phyloP scores from a whole-genome alignment of 1,140 invertebrate species.

The Rhagoletis pomonella region DNA sequence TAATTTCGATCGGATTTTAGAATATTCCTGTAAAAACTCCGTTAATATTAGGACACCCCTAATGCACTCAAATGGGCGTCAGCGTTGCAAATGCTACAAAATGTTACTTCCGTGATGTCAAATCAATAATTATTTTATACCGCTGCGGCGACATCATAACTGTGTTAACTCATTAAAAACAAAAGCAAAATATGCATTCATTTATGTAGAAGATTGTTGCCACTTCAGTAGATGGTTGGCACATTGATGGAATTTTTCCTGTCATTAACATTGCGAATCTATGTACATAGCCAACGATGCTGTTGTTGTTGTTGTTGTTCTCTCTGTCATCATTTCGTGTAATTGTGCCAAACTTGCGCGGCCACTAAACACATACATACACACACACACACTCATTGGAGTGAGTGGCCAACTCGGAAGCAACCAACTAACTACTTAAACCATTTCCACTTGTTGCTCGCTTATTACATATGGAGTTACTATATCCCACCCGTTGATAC shows the following conservation, averaged over 20 bases:
- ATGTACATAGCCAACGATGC: not conserved
- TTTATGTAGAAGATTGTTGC: not conserved
- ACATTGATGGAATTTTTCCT: slow-evolving; percentile 13
- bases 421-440: slow-evolving; percentile 8
- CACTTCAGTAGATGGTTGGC: not conserved
- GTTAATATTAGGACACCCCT: not conserved
- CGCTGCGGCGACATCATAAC: not conserved
- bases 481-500: too few relatives aligned
- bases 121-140: slow-evolving; percentile 1
- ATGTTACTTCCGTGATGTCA: not conserved
- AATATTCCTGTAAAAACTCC: too few relatives aligned
- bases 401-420: not conserved
- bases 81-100: not conserved
- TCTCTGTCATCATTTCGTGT: not conserved
- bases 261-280: not conserved
- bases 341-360: slow-evolving; percentile 28
- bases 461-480: not conserved
- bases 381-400: not conserved
- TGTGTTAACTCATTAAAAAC: slow-evolving; percentile 9
- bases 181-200: slow-evolving; percentile 22
- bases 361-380: not conserved
- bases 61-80: not conserved
- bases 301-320: not conserved
- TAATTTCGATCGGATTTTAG: too few relatives aligned
- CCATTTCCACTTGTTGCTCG: slow-evolving; percentile 40